phyloP scores from a whole-genome alignment of 2,113 vertebrate species.

The Circaetus gallicus region DNA sequence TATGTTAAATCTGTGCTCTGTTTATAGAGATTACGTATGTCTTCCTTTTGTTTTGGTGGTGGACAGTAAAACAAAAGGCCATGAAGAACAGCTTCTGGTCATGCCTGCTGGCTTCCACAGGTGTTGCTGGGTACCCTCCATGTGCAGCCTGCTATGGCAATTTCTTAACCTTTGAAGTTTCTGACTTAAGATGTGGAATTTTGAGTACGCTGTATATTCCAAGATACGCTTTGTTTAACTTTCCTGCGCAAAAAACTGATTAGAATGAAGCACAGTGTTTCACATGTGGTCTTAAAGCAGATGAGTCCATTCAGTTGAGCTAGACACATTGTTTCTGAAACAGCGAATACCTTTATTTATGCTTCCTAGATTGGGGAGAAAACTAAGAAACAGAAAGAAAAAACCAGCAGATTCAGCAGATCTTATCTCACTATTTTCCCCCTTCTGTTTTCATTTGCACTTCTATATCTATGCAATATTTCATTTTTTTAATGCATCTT shows the following conservation, averaged over 20 bases:
- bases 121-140: neutral
- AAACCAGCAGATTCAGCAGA: slow-evolving; percentile 42
- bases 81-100: neutral
- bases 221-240: neutral
- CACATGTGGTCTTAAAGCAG: neutral
- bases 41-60: neutral
- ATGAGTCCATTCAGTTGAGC: neutral
- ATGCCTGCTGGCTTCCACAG: neutral
- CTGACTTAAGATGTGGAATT: neutral
- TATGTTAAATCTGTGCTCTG: neutral
- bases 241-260: neutral
- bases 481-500: slow-evolving; percentile 54
- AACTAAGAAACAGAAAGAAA: neutral
- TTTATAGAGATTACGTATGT: neutral
- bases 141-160: neutral
- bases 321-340: neutral
- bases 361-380: neutral
- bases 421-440: slow-evolving; percentile 14
- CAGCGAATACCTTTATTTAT: slow-evolving; percentile 8
- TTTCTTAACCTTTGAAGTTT: neutral
- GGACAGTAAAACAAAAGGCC: neutral
- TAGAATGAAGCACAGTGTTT: neutral
- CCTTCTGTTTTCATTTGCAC: slow-evolving; percentile 56
- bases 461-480: slow-evolving; percentile 57
- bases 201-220: neutral